Evolutionary conservation across 2,113 vertebrate species (phyloP).

Genomic region (Podiceps cristatus): DNA sequence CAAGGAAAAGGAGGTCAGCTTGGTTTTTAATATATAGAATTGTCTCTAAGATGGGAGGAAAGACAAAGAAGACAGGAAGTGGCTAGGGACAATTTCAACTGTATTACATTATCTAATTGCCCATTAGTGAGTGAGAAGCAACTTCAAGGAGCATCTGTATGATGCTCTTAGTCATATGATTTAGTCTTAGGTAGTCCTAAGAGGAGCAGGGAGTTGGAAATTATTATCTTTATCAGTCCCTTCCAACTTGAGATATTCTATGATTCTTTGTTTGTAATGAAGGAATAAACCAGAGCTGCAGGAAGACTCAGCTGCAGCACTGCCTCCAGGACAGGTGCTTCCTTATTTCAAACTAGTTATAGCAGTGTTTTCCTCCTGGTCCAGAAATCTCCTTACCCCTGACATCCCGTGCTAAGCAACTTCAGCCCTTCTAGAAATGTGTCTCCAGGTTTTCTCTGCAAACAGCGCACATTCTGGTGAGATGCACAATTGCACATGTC

Average conservation of each 20-base stretch:
- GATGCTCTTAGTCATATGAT: too few relatives aligned
- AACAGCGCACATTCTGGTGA: background rate
- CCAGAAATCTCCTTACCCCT: background rate
- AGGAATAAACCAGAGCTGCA: background rate
- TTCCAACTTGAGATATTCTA: too few relatives aligned
- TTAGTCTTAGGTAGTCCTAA: too few relatives aligned
- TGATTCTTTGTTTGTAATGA: background rate
- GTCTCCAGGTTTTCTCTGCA: background rate
- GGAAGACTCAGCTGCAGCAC: background rate
- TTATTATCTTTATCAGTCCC: too few relatives aligned
- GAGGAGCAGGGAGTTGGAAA: too few relatives aligned
- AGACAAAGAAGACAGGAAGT: background rate
- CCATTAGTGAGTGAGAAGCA: background rate
- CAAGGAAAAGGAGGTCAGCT: background rate
- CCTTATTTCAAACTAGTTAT: background rate
- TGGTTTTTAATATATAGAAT: background rate
- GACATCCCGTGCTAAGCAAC: background rate
- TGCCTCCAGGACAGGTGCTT: background rate
- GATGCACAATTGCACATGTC: accelerated
- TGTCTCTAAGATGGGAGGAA: background rate
- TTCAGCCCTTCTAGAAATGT: background rate
- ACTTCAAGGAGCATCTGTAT: too few relatives aligned
- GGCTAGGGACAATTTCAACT: background rate
- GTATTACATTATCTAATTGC: background rate
- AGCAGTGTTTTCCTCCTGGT: background rate